Conservation (phyloP, 2,888 invertebrate species). For the Drosophila kambysellisi region DNA sequence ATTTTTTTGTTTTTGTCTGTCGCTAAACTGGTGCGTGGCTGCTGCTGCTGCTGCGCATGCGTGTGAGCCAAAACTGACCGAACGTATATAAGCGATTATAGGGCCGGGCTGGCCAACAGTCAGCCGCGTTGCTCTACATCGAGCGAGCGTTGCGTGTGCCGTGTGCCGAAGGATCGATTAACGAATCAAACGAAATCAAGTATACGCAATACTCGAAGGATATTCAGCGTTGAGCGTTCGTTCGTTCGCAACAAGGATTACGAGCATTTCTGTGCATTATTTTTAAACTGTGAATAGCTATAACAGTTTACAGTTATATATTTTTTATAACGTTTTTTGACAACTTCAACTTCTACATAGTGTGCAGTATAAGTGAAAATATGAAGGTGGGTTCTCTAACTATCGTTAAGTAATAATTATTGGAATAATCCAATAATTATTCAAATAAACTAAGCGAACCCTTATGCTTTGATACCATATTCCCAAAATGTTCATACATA, state of each 20-base stretch:
- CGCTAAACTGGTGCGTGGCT: slow-evolving; percentile 81
- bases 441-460: not conserved
- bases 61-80: slow-evolving; percentile 83
- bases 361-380: slow-evolving; percentile 37
- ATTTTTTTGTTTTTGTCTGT: slow-evolving; percentile 70
- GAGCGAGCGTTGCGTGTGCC: slow-evolving; percentile 78
- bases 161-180: slow-evolving; percentile 39
- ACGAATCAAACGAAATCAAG: slow-evolving; percentile 27
- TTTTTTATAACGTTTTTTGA: slow-evolving; percentile 7
- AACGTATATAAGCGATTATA: slow-evolving; percentile 86
- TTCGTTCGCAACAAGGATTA: slow-evolving; percentile 36
- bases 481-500: no score
- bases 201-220: slow-evolving; percentile 32
- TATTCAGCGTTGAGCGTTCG: slow-evolving; percentile 12
- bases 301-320: slow-evolving; percentile 18
- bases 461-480: not conserved
- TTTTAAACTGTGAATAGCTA: slow-evolving; percentile 15
- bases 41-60: slow-evolving; percentile 65
- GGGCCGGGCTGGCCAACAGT: slow-evolving; percentile 85
- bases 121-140: slow-evolving; percentile 85
- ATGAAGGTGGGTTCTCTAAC: slow-evolving; percentile 76
- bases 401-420: not conserved
- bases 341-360: slow-evolving; percentile 6
- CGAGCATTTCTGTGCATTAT: slow-evolving; percentile 7
- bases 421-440: not conserved